Conservation (phyloP, 2,797 vertebrate species). For the Diglossa cyanea region DNA sequence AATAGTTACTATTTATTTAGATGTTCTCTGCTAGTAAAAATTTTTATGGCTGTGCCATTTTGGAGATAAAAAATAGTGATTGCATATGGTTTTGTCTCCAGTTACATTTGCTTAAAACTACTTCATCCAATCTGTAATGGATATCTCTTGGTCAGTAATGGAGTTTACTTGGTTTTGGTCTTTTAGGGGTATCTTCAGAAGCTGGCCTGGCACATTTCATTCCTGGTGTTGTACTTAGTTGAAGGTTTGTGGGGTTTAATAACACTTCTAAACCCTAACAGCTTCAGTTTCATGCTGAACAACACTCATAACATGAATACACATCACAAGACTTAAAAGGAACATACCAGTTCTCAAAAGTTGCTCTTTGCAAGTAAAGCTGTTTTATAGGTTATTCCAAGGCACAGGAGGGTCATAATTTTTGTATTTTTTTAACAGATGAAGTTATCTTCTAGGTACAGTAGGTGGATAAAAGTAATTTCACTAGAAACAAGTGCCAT, state of each 20-base stretch:
- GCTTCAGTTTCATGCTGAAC: background rate
- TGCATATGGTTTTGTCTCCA: background rate
- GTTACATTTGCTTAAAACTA: background rate
- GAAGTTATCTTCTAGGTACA: background rate
- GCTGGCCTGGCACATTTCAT: background rate
- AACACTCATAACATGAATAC: background rate
- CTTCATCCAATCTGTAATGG: background rate
- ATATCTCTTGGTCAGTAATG: rapidly evolving
- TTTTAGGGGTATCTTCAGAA: background rate
- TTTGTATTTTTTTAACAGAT: background rate
- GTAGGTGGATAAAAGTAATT: background rate
- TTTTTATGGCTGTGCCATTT: background rate
- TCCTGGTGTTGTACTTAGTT: background rate
- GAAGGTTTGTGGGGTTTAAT: background rate
- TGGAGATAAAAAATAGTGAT: background rate
- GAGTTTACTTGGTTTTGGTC: background rate
- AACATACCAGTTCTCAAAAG: background rate
- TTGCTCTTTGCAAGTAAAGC: background rate
- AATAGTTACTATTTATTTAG: background rate
- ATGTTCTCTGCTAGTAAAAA: background rate
- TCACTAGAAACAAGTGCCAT: background rate
- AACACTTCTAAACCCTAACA: background rate
- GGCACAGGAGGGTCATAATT: background rate
- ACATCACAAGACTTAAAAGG: background rate
- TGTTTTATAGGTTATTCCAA: background rate